Base-by-base conservation (phyloP, 2,797 vertebrate genomes). In the Helicolenus hilgendorfi region DNA sequence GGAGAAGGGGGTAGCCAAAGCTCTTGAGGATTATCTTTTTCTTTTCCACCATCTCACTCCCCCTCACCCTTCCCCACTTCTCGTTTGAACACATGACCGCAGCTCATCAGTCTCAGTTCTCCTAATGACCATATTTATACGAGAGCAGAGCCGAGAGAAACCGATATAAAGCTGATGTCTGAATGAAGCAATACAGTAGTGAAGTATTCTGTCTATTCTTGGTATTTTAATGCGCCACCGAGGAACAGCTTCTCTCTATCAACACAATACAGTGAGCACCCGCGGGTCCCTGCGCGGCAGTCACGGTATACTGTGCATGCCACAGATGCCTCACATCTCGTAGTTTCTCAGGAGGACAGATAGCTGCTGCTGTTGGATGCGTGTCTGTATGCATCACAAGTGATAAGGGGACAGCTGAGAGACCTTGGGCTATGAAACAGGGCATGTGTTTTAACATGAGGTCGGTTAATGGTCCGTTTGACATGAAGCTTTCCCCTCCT, bases 111-210 rank as follows among this genome's bases (percentile, higher is more conserved):
- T 86, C 92, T 90, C 82, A 74, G 73, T 77, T 89, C 88, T 72
- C 90, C 84, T 83, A 83, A 93, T 96, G 91, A 91, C 95, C 95
- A 94, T 95, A 96, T 96, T 96, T 96, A 95, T 95, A 94, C 63
- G 78, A 81, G 77, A 80, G 88, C 62, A 38, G 72, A 49, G 55
- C 7, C n/a, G 35, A 70, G 64, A 36, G 41, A 31, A 9, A 33
- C 18, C 14, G 59, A 70, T 26, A 24, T 3, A 31, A 84, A 60
- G 65, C 24, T 60, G 36, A n/a, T 41, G 73, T 41, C 5, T 14
- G 36, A 45, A 26, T 6, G 26, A 72, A 70, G 78, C 58, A 71
- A 77, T 60, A 62, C 72, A 55, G 38, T 38, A 62, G 70, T 81
- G 79, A 86, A 78, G 29, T 31, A 64, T 81, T 59, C 56, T 20